Base-by-base conservation (phyloP, 2,888 invertebrate genomes). In the Tinea pellionella region DNA sequence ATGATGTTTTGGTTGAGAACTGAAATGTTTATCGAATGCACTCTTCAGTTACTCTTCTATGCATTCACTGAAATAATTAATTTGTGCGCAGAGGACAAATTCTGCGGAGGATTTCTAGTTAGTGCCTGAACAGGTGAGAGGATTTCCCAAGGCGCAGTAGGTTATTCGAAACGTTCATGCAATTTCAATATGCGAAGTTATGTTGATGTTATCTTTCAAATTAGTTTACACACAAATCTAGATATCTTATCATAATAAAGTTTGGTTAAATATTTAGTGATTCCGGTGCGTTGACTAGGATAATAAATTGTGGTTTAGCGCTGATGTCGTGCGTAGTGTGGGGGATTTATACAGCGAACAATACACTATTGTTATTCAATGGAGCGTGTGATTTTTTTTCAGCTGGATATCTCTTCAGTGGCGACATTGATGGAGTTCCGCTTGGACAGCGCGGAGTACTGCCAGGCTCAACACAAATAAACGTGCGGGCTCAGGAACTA, bases 401-500 rank as follows among this genome's bases (percentile, higher is more conserved):
- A 95, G 95, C 91, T 94, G 91, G 92, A 91, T 89, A 92, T 92
- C 90, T 92, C 92, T 93, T 92, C 92, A 90, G 93, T 94, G 92
- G 93, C 92, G 92, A 94, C 94, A 93, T 95, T 94, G 94, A 96
- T 96, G 96, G 96, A 96, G 96, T 96, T 96, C 95, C 94, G 95
- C 91, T 94, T 96, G 93, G 96, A 96, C 92, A 96, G 96, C 89
- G 96, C 96, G 91, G 96, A 97, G 91, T 97, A 96, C 92, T 97
- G 97, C 94, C 96, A 96, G 92, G 96, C 96, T 89, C 97, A 97
- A 94, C 96, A 96, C 96, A 96, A 95, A 95, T 95, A 95, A 92
- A 88, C 83, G 70, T 66, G 75, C 72, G 73, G 78, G 80, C 71
- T 72, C 70, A 69, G 64, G 69, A 70, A 72, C 59, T 61, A 55